A percentile compares a stretch with the other conserved stretches of the same genome.
phyloP scores from a whole-genome alignment of 1,140 invertebrate genomes.

The Scaptomyza hsui region DNA sequence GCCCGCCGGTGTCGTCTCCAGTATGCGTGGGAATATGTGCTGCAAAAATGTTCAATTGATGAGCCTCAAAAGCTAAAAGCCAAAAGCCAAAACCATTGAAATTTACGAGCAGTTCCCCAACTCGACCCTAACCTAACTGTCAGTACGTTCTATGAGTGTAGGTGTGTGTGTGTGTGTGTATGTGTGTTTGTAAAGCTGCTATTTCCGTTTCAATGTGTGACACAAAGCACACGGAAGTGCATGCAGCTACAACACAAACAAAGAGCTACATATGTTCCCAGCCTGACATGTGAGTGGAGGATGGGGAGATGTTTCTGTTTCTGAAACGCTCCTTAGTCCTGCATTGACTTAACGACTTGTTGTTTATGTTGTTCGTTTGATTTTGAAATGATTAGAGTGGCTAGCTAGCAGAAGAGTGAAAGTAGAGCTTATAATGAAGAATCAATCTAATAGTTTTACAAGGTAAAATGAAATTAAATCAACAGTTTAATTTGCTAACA shows the following conservation, averaged over 20 bases:
- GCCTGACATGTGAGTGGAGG: constrained; percentile 5
- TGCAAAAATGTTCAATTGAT: constrained; percentile 33
- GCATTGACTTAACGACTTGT: constrained; percentile 13
- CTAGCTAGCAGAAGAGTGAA: too few relatives aligned
- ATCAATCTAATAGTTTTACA: too few relatives aligned
- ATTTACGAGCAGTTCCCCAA: constrained; percentile 49
- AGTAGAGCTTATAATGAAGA: too few relatives aligned
- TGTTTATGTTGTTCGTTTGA: constrained; percentile 8
- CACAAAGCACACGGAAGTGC: constrained; percentile 71
- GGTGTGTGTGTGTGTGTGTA: constrained; percentile 31
- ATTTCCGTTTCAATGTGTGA: constrained; percentile 69
- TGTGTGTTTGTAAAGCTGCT: constrained; percentile 53
- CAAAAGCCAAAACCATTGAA: constrained; percentile 51
- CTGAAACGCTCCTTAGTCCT: neutral
- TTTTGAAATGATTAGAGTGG: neutral
- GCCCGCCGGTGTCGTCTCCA: constrained; percentile 74
- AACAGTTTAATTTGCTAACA: too few relatives aligned
- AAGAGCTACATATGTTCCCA: constrained; percentile 28
- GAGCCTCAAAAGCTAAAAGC: constrained; percentile 46
- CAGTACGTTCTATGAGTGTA: constrained; percentile 30
- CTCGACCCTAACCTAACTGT: constrained; percentile 3
- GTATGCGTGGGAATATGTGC: constrained; percentile 70
- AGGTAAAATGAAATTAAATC: too few relatives aligned
- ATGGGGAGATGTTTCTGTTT: neutral
- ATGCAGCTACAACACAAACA: constrained; percentile 39